Percentiles rank a stretch among this genome's conserved stretches.
phyloP scores from a whole-genome alignment of 2,113 vertebrate genomes.

The Euleptes europaea region DNA sequence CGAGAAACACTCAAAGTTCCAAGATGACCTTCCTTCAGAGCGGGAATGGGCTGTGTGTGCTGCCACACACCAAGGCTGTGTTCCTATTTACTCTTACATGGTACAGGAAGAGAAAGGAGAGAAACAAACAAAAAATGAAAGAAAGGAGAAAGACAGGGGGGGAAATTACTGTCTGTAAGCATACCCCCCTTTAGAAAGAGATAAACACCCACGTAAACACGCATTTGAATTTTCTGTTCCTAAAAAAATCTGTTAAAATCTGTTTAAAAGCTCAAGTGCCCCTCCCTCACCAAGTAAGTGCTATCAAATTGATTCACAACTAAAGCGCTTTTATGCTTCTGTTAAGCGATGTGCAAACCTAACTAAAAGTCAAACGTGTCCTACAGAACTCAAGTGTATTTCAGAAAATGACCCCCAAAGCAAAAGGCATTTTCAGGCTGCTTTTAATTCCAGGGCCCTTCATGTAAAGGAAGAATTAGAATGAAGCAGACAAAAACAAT shows the following conservation, averaged over 20 bases:
- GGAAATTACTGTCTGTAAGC: background rate
- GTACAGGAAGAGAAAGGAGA: slow-evolving; percentile 8
- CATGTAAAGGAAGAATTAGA: background rate
- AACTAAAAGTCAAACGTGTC: background rate
- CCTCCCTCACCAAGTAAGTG: slow-evolving; percentile 27
- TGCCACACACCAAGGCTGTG: background rate
- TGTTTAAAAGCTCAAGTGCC: slow-evolving; percentile 35
- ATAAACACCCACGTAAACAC: slow-evolving; percentile 45
- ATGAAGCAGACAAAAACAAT: slow-evolving; percentile 34
- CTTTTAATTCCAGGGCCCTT: slow-evolving; percentile 9
- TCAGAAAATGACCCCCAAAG: slow-evolving; percentile 26
- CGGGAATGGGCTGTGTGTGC: background rate
- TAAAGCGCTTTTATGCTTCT: slow-evolving; percentile 26
- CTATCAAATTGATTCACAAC: slow-evolving; percentile 41
- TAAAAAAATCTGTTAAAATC: slow-evolving; percentile 37
- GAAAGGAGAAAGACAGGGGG: slow-evolving; percentile 52
- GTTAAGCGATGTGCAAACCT: slow-evolving; percentile 16
- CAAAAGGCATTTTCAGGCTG: slow-evolving; percentile 33
- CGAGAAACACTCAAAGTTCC: too few relatives aligned
- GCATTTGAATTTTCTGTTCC: slow-evolving; percentile 33
- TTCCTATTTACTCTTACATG: background rate
- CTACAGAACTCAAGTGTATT: slow-evolving; percentile 22
- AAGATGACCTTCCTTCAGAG: too few relatives aligned
- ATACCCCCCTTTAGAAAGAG: slow-evolving; percentile 20
- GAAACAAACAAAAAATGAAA: slow-evolving; percentile 31